Evolutionary conservation across 2,888 invertebrate species (phyloP), one percentile per base, ranked within the genome.

Genomic region (Tachystola acroxantha): DNA sequence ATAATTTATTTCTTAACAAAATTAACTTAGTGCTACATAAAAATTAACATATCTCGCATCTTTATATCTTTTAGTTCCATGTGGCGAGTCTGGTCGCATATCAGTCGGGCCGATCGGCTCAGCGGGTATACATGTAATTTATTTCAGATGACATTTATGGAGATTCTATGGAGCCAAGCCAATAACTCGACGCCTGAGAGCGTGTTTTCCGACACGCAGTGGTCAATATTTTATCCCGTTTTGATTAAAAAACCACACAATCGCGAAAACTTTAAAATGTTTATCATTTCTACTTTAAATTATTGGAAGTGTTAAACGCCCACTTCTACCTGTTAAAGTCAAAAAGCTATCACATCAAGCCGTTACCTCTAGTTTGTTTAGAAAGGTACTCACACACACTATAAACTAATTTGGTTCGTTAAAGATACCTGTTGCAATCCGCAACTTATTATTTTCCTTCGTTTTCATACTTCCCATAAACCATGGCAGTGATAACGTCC

Each of bases 71-170:
- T 24, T 24, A 24, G 57, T 55, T 54, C 48, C 46, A 57, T 48
- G 42, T 40, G 41, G 37, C 40, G 38, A 40, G 43, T 41, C 33
- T 39, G 41, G 33, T 37, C 47, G n/a, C 22, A 38, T 64, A 67
- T 65, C 63, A 39, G 45, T 30, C 39, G 40, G 45, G 45, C 48
- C 52, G 56, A 64, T 66, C 64, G 44, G 26, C 53, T 46, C 58
- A 51, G 43, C 32, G 34, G 40, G 36, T 32, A 22, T 20, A 39
- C 16, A 36, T 46, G 55, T 74, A 62, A 79, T 79, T 79, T 76
- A 80, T 79, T 70, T 69, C 47, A 57, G 50, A 66, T 75, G 81
- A 77, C 78, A 71, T 78, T 81, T 74, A 82, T 82, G 67, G 67
- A 62, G 59, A 69, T 71, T 66, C 70, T 70, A 73, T 68, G 59